Conservation (phyloP, 2,113 vertebrate genomes). For the Ceratotherium simum region DNA sequence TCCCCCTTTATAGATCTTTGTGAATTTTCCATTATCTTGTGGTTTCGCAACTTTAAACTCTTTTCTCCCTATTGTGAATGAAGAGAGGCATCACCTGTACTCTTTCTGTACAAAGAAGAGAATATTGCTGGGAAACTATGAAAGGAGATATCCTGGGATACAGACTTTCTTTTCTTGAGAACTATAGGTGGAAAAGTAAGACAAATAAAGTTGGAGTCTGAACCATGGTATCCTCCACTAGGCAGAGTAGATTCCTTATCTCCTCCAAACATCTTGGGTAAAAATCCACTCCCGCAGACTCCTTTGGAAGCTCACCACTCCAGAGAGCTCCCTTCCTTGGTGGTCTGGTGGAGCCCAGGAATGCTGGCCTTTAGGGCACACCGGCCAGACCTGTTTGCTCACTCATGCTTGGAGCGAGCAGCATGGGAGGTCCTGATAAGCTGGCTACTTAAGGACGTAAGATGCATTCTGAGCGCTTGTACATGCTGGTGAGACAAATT, state of each 20-base stretch:
- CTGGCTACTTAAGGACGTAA: neutral
- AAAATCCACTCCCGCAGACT: slow-evolving; percentile 31
- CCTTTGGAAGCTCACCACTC: slow-evolving; percentile 22
- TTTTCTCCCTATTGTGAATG: neutral
- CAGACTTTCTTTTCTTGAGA: neutral
- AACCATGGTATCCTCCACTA: neutral
- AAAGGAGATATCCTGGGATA: neutral
- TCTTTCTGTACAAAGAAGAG: neutral
- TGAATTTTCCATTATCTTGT: neutral
- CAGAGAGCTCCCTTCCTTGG: slow-evolving; percentile 73
- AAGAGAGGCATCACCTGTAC: neutral
- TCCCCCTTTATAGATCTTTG: neutral
- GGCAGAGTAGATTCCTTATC: slow-evolving; percentile 5
- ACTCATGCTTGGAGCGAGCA: slow-evolving; percentile 42
- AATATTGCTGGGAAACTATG: neutral
- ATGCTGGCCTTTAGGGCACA: slow-evolving; percentile 78
- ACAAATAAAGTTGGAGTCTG: neutral
- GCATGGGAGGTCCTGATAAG: slow-evolving; percentile 80
- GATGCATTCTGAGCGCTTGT: neutral
- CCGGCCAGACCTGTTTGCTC: slow-evolving; percentile 74
- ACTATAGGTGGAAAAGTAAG: neutral
- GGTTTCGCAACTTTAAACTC: neutral
- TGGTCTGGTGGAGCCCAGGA: slow-evolving; percentile 76
- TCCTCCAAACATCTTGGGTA: slow-evolving; percentile 33
- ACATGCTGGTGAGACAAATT: neutral